Evolutionary conservation across 2,888 invertebrate species (phyloP).

Genomic region (Syrista parreyssii): DNA sequence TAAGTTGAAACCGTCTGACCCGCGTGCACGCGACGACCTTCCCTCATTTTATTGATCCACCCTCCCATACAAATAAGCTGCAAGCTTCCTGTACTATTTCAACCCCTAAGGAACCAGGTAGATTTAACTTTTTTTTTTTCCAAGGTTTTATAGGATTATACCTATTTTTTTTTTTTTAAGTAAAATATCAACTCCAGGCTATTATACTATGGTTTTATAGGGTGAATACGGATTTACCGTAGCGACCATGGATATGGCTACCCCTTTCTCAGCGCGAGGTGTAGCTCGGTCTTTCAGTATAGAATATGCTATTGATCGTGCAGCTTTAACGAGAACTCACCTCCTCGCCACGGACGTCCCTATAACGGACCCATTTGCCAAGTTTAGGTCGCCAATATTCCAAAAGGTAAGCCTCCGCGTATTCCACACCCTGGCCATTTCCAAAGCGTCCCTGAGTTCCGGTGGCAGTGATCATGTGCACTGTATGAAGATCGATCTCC

Average conservation of each 20-base stretch:
- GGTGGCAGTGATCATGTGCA: slow-evolving; percentile 85
- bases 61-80: slow-evolving; percentile 60
- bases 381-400: slow-evolving; percentile 87
- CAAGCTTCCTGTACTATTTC: slow-evolving; percentile 42
- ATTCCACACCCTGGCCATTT: slow-evolving; percentile 91
- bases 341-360: slow-evolving; percentile 80
- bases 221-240: neutral
- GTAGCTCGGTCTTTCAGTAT: neutral
- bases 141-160: neutral
- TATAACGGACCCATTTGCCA: slow-evolving; percentile 86
- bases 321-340: slow-evolving; percentile 66
- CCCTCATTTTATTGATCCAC: slow-evolving; percentile 64
- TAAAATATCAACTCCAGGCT: neutral
- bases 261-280: neutral
- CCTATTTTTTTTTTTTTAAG: neutral
- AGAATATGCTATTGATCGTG: neutral
- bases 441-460: slow-evolving; percentile 92
- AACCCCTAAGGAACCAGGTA: slow-evolving; percentile 40
- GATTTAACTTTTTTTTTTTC: slow-evolving; percentile 32
- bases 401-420: slow-evolving; percentile 83
- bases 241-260: neutral
- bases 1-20: slow-evolving; percentile 52
- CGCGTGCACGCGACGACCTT: slow-evolving; percentile 60
- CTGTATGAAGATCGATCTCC: slow-evolving; percentile 81
- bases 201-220: neutral